Conservation (phyloP, 2,888 invertebrate genomes). For the Dascillus cervinus region DNA sequence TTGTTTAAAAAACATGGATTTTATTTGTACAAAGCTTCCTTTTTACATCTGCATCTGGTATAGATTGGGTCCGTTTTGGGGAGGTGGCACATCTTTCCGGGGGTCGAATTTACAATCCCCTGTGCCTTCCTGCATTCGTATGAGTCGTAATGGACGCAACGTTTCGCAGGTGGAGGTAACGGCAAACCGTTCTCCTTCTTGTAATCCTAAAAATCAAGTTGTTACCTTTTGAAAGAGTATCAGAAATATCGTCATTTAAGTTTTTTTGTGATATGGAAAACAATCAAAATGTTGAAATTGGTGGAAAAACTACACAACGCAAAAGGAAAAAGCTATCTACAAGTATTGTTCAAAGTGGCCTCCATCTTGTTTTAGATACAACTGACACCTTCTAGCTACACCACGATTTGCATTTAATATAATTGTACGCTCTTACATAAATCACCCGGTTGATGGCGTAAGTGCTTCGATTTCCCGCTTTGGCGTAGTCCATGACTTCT, state of each 20-base stretch:
- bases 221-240: no score
- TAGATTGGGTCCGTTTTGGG: slow-evolving; percentile 3
- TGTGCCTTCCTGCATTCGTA: background rate
- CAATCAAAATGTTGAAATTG: no score
- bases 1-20: background rate
- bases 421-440: slow-evolving; percentile 32
- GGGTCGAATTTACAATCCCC: slow-evolving; percentile 1
- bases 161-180: background rate
- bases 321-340: no score
- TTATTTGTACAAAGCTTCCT: slow-evolving; percentile 1
- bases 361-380: no score
- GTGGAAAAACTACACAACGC: no score
- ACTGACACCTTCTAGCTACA: no score
- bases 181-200: background rate
- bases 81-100: slow-evolving; percentile 1
- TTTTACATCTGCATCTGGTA: background rate
- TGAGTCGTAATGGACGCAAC: background rate
- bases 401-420: no score
- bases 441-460: slow-evolving; percentile 44
- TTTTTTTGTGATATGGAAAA: no score
- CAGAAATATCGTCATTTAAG: no score
- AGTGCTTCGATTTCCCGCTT: slow-evolving; percentile 38
- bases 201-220: background rate
- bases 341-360: no score
- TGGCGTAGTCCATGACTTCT: slow-evolving; percentile 43